Evolutionary conservation across 2,797 vertebrate genomes (phyloP), one percentile per base, ranked within the genome.

Genomic region (Lithobates sylvaticus): DNA sequence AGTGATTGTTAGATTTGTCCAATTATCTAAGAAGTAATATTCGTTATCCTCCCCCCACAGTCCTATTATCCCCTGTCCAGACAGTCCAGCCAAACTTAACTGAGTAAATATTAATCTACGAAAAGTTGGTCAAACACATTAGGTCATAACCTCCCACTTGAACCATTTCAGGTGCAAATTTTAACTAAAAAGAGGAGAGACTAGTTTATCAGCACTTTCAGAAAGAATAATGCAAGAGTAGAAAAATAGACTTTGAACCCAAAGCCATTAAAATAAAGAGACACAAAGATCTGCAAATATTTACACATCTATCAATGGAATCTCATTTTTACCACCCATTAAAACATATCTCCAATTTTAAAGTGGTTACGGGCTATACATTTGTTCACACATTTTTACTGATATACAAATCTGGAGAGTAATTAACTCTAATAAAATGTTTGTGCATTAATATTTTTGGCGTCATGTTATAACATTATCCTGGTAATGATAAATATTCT

Each of bases 201-300:
- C 15, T 3, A 64, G 69, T 36, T 85, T 75, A 85, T 85, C 39
- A 68, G 42, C 12, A 29, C 4, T 54, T 34, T 10, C n/a, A 68
- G 26, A 15, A 29, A 71, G 15, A 36, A n/a, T 76, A 34, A 32
- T 67, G 16, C 29, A 42, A 67, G 10, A 32, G 32, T 32, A 76
- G 16, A 76, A 3, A 47, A 76, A 68, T 61, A 78, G 84, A 86
- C 84, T 77, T 86, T 82, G 47, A 61, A 32, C 78, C 64, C n/a
- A 4, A 23, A 68, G 18, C 34, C 42, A 58, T 39, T 78, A 70
- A 78, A 42, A 58, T 75, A n/a, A 8, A 68, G 47, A 81, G 34
- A 70, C 21, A 77, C 44, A 81, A 69, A 76, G 73, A 72, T 82
- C 42, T 81, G 84, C 78, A 86, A 86, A 86, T 81, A 86, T 86